Evolutionary conservation across 1,140 invertebrate species (phyloP).

Genomic region (Philotrypesis tridentata): DNA sequence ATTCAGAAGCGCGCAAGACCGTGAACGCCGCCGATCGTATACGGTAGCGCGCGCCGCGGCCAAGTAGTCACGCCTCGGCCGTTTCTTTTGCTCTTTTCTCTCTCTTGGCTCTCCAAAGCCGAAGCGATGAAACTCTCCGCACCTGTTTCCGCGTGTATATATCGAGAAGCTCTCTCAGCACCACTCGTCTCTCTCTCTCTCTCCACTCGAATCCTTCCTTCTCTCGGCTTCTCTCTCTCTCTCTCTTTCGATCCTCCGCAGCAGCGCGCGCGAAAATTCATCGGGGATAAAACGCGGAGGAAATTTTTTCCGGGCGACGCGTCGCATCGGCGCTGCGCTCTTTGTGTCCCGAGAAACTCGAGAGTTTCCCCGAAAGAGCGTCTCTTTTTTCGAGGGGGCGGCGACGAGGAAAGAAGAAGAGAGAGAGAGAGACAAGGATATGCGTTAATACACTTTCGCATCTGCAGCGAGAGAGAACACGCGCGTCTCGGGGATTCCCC

Average conservation of each 20-base stretch:
- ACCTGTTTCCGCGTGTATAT: constrained; percentile 17
- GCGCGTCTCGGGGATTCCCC: constrained; percentile 26
- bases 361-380: background rate
- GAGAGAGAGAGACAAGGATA: no score
- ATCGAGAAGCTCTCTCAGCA: no score
- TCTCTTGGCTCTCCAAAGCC: background rate
- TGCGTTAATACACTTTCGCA: constrained; percentile 17
- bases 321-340: no score
- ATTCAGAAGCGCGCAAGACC: background rate
- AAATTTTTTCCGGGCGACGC: no score
- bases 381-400: background rate
- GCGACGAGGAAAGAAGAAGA: background rate
- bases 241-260: no score
- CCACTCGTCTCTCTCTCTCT: no score
- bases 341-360: no score
- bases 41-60: background rate
- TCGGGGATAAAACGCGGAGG: no score
- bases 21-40: background rate
- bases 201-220: no score
- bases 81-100: constrained; percentile 8
- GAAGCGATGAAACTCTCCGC: background rate
- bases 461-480: background rate
- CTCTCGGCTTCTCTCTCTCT: no score
- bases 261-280: no score
- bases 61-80: background rate